Evolutionary conservation across 2,888 invertebrate species (phyloP).

Genomic region (Petrolisthes manimaculis): DNA sequence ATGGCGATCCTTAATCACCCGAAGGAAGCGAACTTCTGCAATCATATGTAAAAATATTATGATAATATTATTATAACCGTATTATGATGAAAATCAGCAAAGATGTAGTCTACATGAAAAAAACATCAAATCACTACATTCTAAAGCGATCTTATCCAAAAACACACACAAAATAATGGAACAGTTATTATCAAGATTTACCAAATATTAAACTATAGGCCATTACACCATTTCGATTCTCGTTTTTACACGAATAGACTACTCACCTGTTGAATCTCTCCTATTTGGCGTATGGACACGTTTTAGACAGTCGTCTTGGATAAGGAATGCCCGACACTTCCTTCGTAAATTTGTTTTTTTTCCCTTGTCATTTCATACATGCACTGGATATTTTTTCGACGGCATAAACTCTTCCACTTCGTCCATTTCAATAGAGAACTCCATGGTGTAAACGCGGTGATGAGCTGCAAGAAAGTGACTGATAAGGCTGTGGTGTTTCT

Average conservation of each 20-base stretch:
- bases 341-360: conserved; percentile 19
- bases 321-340: conserved; percentile 25
- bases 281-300: conserved; percentile 21
- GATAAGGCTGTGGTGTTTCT: not conserved
- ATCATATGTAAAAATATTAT: conserved; percentile 29
- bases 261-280: conserved; percentile 11
- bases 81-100: too few relatives aligned
- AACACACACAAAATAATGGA: too few relatives aligned
- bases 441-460: conserved; percentile 23
- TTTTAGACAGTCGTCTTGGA: conserved; percentile 30
- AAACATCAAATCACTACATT: too few relatives aligned
- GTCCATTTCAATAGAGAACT: conserved; percentile 18
- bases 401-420: conserved; percentile 14
- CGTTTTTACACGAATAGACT: conserved; percentile 21
- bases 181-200: too few relatives aligned
- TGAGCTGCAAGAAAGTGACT: conserved; percentile 11
- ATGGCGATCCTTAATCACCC: conserved; percentile 33
- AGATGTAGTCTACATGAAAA: too few relatives aligned
- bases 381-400: conserved; percentile 19
- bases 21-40: conserved; percentile 35
- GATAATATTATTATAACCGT: too few relatives aligned
- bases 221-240: conserved; percentile 28
- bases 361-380: conserved; percentile 15
- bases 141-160: too few relatives aligned
- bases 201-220: conserved; percentile 26